Percentiles rank a stretch among this genome's conserved stretches.
Conservation (phyloP, 2,888 invertebrate genomes). For the Arge pagana region DNA sequence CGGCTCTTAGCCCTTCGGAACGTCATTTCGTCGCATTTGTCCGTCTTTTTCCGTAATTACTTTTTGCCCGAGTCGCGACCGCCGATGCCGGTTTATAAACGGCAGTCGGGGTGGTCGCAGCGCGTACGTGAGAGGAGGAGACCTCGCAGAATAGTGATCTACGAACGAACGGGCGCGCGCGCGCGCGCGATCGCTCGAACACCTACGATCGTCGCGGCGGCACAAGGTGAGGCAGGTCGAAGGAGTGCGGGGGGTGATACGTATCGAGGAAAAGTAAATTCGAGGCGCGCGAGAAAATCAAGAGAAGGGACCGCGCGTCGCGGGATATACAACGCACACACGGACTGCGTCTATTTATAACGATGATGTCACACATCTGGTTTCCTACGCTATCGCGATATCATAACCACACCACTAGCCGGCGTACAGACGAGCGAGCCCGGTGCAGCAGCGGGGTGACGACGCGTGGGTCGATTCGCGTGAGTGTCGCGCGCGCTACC, state of each 20-base stretch:
- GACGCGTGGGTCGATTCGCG: slow-evolving; percentile 10
- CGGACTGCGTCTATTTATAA: slow-evolving; percentile 55
- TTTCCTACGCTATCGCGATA: slow-evolving; percentile 56
- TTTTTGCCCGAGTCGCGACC: slow-evolving; percentile 35
- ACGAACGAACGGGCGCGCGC: slow-evolving; percentile 1
- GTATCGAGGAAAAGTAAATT: background rate
- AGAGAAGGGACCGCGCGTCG: slow-evolving; percentile 2
- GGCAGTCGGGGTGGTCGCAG: background rate
- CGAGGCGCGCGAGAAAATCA: background rate
- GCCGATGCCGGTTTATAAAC: slow-evolving; percentile 3
- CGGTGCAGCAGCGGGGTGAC: slow-evolving; percentile 3
- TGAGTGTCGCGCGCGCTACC: too few species aligned
- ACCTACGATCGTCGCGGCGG: background rate
- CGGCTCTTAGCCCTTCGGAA: slow-evolving; percentile 43
- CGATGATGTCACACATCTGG: slow-evolving; percentile 55
- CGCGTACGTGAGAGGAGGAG: background rate
- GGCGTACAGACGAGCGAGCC: background rate
- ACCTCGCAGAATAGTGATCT: background rate
- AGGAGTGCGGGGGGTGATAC: background rate
- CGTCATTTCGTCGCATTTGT: slow-evolving; percentile 50
- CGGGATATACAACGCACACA: too few species aligned
- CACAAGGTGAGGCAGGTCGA: background rate
- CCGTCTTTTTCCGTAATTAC: slow-evolving; percentile 46
- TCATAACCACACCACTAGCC: slow-evolving; percentile 18
- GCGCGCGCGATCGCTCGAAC: background rate